A percentile compares a stretch with the other conserved stretches of the same genome.
phyloP scores from a whole-genome alignment of 2,888 invertebrate genomes.

The Orthonevra nobilis region DNA sequence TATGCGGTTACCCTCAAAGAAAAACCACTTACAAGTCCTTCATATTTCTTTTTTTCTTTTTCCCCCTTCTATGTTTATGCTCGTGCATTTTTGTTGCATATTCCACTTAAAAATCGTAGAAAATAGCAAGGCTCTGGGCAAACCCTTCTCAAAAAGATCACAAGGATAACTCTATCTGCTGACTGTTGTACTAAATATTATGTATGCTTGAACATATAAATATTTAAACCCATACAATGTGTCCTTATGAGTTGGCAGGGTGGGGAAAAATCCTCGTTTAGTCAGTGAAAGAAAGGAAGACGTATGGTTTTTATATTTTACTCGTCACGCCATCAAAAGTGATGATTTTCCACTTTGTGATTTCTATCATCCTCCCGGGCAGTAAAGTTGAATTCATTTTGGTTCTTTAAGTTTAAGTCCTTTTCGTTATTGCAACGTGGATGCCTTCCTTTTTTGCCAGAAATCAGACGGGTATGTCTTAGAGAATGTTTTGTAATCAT shows the following conservation, averaged over 20 bases:
- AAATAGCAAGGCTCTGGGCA: slow-evolving; percentile 22
- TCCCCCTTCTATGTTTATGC: neutral
- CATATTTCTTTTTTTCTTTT: no score
- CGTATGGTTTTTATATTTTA: slow-evolving; percentile 27
- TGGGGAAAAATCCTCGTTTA: no score
- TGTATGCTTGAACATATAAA: neutral
- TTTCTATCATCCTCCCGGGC: slow-evolving; percentile 29
- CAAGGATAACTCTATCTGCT: slow-evolving; percentile 20
- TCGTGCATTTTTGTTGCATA: slow-evolving; percentile 33
- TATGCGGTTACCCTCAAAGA: slow-evolving; percentile 44
- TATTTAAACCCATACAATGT: no score
- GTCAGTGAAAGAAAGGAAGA: slow-evolving; percentile 12
- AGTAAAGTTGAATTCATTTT: slow-evolving; percentile 45
- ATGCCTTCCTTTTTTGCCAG: neutral
- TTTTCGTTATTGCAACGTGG: slow-evolving; percentile 1
- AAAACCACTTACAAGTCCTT: slow-evolving; percentile 25
- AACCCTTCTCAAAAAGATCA: slow-evolving; percentile 25
- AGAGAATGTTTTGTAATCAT: slow-evolving; percentile 4
- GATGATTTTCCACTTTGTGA: slow-evolving; percentile 64
- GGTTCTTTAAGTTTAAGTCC: slow-evolving; percentile 16
- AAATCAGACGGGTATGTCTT: neutral
- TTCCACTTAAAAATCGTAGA: slow-evolving; percentile 16
- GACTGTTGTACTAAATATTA: slow-evolving; percentile 13
- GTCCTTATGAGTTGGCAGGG: no score
- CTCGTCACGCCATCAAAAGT: slow-evolving; percentile 51